A percentile compares a stretch with the other conserved stretches of the same genome.
These are phyloP conservation scores for Danionella cerebrum DNA, from an alignment of 2,113 vertebrate genomes.

Conservation along the genomic window DNA sequence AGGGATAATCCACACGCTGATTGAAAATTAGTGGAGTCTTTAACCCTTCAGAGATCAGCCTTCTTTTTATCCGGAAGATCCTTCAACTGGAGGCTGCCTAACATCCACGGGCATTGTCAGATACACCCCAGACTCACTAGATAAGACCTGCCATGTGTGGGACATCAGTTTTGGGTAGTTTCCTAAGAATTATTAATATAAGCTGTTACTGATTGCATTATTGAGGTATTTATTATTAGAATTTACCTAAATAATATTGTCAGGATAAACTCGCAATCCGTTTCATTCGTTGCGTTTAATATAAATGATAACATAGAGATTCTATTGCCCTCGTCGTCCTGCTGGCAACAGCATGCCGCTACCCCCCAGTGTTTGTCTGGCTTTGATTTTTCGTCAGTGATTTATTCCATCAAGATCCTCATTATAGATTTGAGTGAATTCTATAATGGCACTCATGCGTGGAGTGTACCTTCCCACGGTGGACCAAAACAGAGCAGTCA, in stretches of 20 bases:
- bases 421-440: constrained; percentile 31
- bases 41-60: constrained; percentile 20
- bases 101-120: neutral
- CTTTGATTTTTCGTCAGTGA: constrained; percentile 28
- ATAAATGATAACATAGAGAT: too few relatives aligned
- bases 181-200: too few relatives aligned
- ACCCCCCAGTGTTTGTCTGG: constrained; percentile 1
- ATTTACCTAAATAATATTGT: too few relatives aligned
- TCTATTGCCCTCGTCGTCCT: neutral
- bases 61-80: neutral
- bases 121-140: neutral
- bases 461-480: constrained; percentile 13
- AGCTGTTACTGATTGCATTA: too few relatives aligned
- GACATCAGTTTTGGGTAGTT: too few relatives aligned
- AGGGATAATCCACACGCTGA: constrained; percentile 29
- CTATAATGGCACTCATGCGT: constrained; percentile 24
- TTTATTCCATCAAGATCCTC: constrained; percentile 36
- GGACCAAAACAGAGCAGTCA: constrained; percentile 16
- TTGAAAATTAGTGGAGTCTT: constrained; percentile 35
- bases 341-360: neutral
- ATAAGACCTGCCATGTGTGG: neutral
- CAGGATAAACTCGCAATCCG: too few relatives aligned
- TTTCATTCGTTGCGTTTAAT: too few relatives aligned
- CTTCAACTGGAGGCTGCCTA: neutral
- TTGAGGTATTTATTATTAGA: too few relatives aligned